phyloP scores from a whole-genome alignment of 2,113 vertebrate genomes.

The Xiphophorus couchianus region DNA sequence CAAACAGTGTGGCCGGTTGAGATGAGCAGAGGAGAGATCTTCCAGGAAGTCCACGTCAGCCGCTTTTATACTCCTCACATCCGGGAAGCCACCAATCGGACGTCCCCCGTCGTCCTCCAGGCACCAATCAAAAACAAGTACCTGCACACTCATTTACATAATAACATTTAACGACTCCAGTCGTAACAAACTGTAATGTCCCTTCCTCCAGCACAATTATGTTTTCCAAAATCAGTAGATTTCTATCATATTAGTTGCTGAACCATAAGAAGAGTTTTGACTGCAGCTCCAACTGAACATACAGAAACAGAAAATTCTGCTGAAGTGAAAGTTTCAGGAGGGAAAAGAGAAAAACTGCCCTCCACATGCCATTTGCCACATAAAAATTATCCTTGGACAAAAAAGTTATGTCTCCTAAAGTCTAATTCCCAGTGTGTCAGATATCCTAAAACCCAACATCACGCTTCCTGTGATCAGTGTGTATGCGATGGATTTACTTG shows the following conservation, averaged over 20 bases:
- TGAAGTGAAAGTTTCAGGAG: background rate
- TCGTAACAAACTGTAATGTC: too few species aligned
- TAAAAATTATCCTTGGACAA: conserved; percentile 10
- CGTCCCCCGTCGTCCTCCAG: too few species aligned
- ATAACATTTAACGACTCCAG: too few species aligned
- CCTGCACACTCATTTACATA: too few species aligned
- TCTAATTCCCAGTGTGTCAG: conserved; percentile 2
- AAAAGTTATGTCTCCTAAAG: conserved; percentile 4
- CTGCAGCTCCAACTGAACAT: too few species aligned
- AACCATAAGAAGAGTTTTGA: background rate
- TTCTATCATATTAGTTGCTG: background rate
- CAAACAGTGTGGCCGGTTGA: too few species aligned
- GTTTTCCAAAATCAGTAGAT: background rate
- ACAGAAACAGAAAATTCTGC: background rate
- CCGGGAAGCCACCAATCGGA: too few species aligned
- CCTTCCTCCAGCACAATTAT: background rate
- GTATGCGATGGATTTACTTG: conserved; percentile 47
- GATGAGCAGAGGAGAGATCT: too few species aligned
- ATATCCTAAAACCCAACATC: conserved; percentile 29
- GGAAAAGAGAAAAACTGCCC: background rate
- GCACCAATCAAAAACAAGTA: too few species aligned
- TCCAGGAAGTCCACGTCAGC: too few species aligned
- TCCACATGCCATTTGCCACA: background rate
- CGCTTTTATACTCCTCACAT: too few species aligned
- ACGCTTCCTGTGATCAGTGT: conserved; percentile 33